Conservation (phyloP, 2,888 invertebrate genomes). For the Salticus scenicus region DNA sequence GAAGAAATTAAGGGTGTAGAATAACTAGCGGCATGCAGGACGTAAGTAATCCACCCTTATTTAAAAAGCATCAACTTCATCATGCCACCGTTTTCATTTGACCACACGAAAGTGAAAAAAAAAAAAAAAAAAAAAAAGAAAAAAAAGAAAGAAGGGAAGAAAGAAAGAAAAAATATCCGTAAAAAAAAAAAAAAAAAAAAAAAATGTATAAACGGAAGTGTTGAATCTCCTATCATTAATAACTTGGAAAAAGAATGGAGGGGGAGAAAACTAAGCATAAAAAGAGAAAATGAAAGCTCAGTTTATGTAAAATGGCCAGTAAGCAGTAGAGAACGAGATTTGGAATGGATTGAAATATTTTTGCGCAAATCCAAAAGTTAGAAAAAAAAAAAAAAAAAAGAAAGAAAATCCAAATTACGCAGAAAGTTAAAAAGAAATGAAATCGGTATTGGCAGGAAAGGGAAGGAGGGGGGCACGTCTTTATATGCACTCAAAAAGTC, state of each 20-base stretch:
- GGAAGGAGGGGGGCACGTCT: too few species aligned
- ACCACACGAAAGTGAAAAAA: background rate
- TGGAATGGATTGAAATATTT: background rate
- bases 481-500: too few species aligned
- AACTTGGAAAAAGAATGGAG: background rate
- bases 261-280: background rate
- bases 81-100: conserved; percentile 4
- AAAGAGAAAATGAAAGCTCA: background rate
- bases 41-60: conserved; percentile 5
- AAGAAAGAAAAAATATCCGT: background rate
- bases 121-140: background rate
- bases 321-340: background rate
- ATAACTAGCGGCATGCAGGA: background rate
- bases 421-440: too few species aligned
- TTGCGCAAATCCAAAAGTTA: background rate
- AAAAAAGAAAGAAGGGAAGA: background rate
- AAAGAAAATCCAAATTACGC: too few species aligned
- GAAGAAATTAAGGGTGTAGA: background rate
- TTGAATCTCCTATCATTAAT: conserved; percentile 25
- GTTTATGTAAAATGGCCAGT: background rate
- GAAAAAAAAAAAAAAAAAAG: background rate
- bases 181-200: background rate
- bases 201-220: conserved; percentile 13
- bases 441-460: too few species aligned
- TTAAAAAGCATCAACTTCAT: conserved; percentile 3